These are phyloP conservation scores for Polyommatus iphigenia DNA, from an alignment of 2,888 invertebrate genomes.

Conservation along the genomic window DNA sequence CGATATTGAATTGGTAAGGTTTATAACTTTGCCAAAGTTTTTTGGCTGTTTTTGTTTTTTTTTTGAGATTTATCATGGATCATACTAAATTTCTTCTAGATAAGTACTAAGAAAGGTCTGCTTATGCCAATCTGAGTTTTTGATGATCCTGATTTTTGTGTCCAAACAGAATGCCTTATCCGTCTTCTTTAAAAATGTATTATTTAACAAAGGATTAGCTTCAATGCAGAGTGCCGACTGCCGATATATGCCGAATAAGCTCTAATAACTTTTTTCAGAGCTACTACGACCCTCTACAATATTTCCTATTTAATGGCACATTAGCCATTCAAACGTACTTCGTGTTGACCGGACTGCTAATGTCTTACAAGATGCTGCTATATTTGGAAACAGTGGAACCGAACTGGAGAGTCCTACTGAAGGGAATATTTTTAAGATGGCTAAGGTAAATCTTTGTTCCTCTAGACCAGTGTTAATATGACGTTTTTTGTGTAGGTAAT, in stretches of 20 bases:
- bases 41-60: neutral
- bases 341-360: slow-evolving; percentile 47
- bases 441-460: slow-evolving; percentile 44
- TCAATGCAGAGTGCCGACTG: no score
- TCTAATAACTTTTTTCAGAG: slow-evolving; percentile 35
- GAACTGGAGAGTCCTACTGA: slow-evolving; percentile 44
- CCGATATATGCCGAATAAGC: no score
- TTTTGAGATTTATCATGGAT: no score
- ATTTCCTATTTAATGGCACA: slow-evolving; percentile 43
- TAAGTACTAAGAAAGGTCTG: no score
- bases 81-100: no score
- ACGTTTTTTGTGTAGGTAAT: neutral
- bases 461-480: neutral
- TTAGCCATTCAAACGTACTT: slow-evolving; percentile 50
- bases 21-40: neutral
- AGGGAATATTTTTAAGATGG: slow-evolving; percentile 46
- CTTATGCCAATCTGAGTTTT: no score
- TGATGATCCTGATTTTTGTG: no score
- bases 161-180: no score
- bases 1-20: slow-evolving; percentile 46
- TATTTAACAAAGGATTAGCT: no score
- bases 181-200: no score
- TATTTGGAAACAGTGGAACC: slow-evolving; percentile 41
- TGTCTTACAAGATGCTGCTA: slow-evolving; percentile 46
- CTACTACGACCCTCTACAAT: slow-evolving; percentile 33